Percentiles rank a stretch among this genome's conserved stretches.
These are phyloP conservation scores for Hipposideros larvatus DNA, from an alignment of 2,797 vertebrate species.

Conservation along the genomic window DNA sequence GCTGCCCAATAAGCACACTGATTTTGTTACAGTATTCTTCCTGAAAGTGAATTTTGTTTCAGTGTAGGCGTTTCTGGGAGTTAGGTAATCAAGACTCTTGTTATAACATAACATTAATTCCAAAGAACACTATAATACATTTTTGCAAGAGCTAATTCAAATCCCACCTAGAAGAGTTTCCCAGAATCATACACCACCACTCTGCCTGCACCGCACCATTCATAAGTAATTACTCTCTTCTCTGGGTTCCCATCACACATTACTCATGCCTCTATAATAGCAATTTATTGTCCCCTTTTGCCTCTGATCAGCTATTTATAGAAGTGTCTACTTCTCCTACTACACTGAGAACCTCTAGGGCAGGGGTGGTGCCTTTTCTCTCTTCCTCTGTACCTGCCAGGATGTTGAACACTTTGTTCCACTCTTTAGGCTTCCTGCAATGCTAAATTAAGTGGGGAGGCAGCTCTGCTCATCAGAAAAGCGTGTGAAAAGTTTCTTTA, in stretches of 20 bases:
- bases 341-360: background rate
- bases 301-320: constrained; percentile 26
- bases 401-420: background rate
- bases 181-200: background rate
- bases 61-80: background rate
- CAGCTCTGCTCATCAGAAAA: background rate
- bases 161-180: background rate
- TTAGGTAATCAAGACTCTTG: background rate
- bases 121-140: background rate
- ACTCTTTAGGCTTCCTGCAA: background rate
- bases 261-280: background rate
- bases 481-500: background rate
- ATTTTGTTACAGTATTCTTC: background rate
- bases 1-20: background rate
- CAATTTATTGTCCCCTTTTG: background rate
- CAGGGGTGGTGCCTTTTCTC: background rate
- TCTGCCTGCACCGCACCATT: background rate
- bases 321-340: background rate
- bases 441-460: background rate
- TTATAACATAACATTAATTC: constrained; percentile 18
- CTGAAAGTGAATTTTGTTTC: constrained; percentile 31
- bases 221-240: background rate
- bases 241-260: background rate
- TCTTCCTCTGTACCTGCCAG: background rate
- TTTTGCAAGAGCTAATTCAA: background rate